Evolutionary conservation across 2,797 vertebrate species (phyloP), one percentile per base, ranked within the genome.

Genomic region (Gymnothorax reevesii): DNA sequence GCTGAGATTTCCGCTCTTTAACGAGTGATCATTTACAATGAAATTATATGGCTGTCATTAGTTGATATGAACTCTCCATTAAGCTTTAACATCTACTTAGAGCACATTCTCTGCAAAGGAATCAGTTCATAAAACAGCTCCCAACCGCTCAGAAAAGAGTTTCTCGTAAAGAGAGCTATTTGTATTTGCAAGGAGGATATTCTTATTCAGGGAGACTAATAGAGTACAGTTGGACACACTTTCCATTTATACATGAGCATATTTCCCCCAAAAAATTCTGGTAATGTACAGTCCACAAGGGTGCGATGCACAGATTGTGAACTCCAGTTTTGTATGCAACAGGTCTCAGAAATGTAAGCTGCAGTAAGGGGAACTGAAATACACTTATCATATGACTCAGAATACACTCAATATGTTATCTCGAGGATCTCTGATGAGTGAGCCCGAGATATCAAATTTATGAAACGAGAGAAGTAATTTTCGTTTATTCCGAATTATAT

Each of bases 11-110:
- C 52, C 15, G 49, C 49, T 55, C 52, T 55, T 80, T 80, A 54
- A 80, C 49, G 49, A 80, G 77, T 55, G 77, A 20, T 55, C 77
- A 80, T 55, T 80, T 80, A 22, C 7, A 80, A 80, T 80, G 55
- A 80, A 55, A 54, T 80, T 55, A 55, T 8, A 80, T 55, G 54
- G 52, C 17, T 52, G 55, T 80, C 77, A 79, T 79, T 22, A 79
- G 49, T 54, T 6, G 49, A 79, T 79, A 1, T 49, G 73, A 77
- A 52, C 71, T 12, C 25, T 33, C 73, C 15, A 52, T 77, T 79
- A 6, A 54, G 77, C 54, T 54, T 12, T n/a, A 52, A 22, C 52
- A 49, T 17, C 33, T 49, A 5, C 54, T 80, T 80, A 80, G 54
- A 80, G 49, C 52, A n/a, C 17, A 55, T n/a, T 55, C 49, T 54